Base-by-base conservation (phyloP, 2,113 vertebrate species). In the Varanus komodoensis region DNA sequence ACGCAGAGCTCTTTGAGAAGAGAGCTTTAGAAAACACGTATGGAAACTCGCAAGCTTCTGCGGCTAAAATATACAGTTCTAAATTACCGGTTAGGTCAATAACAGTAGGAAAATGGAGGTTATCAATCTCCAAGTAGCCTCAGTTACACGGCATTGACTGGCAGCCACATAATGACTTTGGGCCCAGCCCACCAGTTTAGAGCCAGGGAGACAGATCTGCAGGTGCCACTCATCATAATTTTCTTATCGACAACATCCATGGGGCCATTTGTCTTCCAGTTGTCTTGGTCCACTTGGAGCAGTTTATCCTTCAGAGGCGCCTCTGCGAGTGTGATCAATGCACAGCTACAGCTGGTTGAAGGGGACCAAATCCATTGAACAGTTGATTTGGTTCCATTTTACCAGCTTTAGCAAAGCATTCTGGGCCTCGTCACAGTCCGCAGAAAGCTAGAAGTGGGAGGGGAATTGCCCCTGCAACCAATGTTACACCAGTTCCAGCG, bases 321-420 rank as follows among this genome's bases (percentile, higher is more conserved):
- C 1, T 93, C 92, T 94, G 95, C 57, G 83, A 71, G 89, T 19
- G 99, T 97, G 96, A 98, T 99, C 98, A 99, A 99, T 99, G 99
- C 99, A 96, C 98, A 99, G 99, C 99, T 99, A 98, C 99, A 99
- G 99, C 99, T 99, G 99, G 99, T 99, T 99, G 99, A 99, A 98
- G 98, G 97, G 97, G 97, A 99, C 97, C 98, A 97, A 98, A 99
- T 99, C 99, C 99, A 99, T 99, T 97, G 97, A 98, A 98, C 91
- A 98, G 98, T 92, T 98, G 99, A 99, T 99, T 99, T 99, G 99
- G 99, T 99, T 99, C 99, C 99, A 99, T 99, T 99, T 99, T 99
- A 99, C 99, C 99, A 99, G 99, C 99, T 99, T 98, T 98, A 99
- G 99, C 99, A 99, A 99, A 99, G 99, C 99, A 99, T 99, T 99